Evolutionary conservation across 2,113 vertebrate species (phyloP), one percentile per base, ranked within the genome.

Genomic region (Brevimyrus niger): DNA sequence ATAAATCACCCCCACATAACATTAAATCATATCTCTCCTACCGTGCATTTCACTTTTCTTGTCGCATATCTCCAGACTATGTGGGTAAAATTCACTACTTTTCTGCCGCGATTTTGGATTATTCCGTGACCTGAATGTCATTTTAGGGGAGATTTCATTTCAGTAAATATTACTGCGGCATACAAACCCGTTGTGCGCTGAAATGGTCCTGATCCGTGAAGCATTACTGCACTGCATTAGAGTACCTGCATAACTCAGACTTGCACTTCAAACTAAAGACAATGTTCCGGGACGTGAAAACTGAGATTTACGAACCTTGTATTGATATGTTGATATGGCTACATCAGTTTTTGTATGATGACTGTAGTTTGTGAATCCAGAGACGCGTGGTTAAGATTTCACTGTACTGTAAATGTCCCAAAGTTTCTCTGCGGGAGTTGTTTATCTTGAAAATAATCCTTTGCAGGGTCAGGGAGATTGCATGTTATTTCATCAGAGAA

Each of bases 131-230:
- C 91, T 83, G 50, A 90, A 84, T 87, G 13, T 50, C 87, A 88
- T 93, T 89, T 90, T 50, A 55, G 65, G 17, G 46, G 35, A 58
- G 92, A 87, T 93, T 93, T 86, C 90, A 42, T 93, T 93, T 91
- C 93, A 92, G 38, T 58, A 91, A 93, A 84, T 91, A 89, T 90
- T 87, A n/a, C 42, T 58, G 87, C 87, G 53, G 90, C 50, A 90
- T 61, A 55, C 31, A 73, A 88, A 3, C 90, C 65, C 58, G 15
- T 50, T 35, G 85, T 58, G 23, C 91, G 91, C 87, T 80, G 27
- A 86, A 89, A 91, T 90, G 42, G 87, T 90, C 91, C 90, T 89
- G 91, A 91, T 90, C 83, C 89, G 90, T 87, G 90, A 90, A 90
- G 87, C 15, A 51, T 76, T 58, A 58, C 21, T 55, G 53, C 5